A percentile compares a stretch with the other conserved stretches of the same genome.
Evolutionary conservation across 2,888 invertebrate genomes (phyloP).

Genomic region (Scrobipalpa costella): DNA sequence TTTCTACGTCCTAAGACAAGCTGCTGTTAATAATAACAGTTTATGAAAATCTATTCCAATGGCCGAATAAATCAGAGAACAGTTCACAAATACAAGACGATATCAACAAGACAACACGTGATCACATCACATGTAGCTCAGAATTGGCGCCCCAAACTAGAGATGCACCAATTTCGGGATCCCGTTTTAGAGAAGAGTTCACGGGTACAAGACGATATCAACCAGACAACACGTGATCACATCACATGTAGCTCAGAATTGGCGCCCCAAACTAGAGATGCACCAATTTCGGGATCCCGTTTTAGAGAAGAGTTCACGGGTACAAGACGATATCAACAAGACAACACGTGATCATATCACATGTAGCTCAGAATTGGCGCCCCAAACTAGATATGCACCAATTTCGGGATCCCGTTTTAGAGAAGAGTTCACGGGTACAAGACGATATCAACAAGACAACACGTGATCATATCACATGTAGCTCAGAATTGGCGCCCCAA

Average conservation of each 20-base stretch:
- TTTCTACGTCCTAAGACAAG: too few relatives aligned
- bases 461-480: too few relatives aligned
- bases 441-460: too few relatives aligned
- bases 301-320: not conserved
- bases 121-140: not conserved
- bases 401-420: not conserved
- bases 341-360: too few relatives aligned
- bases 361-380: not conserved
- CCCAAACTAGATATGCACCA: not conserved
- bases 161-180: not conserved
- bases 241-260: not conserved
- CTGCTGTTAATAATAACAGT: not conserved
- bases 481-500: too few relatives aligned
- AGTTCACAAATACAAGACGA: not conserved
- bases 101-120: not conserved
- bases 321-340: not conserved
- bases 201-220: not conserved
- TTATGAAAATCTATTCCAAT: not conserved
- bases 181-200: not conserved
- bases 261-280: conserved; percentile 7
- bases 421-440: too few relatives aligned
- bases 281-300: not conserved
- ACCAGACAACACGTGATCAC: too few relatives aligned
- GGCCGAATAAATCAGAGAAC: not conserved
- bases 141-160: conserved; percentile 5